Base-by-base conservation (phyloP, 2,797 vertebrate species). In the Micrastur ruficollis region DNA sequence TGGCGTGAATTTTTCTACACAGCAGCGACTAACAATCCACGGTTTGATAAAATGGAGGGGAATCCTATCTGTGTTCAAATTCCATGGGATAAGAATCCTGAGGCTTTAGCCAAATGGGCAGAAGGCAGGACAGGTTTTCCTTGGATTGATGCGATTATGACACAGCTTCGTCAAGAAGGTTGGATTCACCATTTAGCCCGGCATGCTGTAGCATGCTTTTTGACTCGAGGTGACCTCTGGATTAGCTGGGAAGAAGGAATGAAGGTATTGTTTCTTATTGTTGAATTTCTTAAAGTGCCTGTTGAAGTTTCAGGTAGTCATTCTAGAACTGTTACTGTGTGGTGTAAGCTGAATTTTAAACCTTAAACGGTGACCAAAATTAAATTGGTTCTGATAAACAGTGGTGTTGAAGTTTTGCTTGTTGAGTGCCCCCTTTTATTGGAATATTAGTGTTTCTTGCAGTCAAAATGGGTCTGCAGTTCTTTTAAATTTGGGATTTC, bases 221-320 rank as follows among this genome's bases (percentile, higher is more conserved):
- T 99, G 96, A 99, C 99, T 40, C 98, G 99, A 83, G 99, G 99
- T 78, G 99, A 99, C 98, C 98, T 99, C 58, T 99, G 99, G 99
- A 98, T 99, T 98, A 99, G 99, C 97, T 99, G 99, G 99, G 99
- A 99, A 94, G 99, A 99, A 98, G 99, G 99, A 95, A 99, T 99
- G 99, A 99, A 99, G 98, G 99, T 99, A 96, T 36, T 44, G n/a
- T 59, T 92, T 88, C 59, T 86, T 74, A 29, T 75, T 55, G 49
- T 70, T 72, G 27, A 62, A 38, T 83, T 73, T 93, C 19, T 65
- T 79, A 3, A 74, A 42, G 32, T 75, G 14, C 17, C 9, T 66
- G 3, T 47, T 86, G 46, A 72, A 40, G 44, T 90, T 84, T 61
- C 55, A n/a, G 16, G 5, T 47, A 29, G 34, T 65, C 7, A 14